These are phyloP conservation scores for Dermochelys coriacea DNA, from an alignment of 2,797 vertebrate genomes.

Conservation along the genomic window DNA sequence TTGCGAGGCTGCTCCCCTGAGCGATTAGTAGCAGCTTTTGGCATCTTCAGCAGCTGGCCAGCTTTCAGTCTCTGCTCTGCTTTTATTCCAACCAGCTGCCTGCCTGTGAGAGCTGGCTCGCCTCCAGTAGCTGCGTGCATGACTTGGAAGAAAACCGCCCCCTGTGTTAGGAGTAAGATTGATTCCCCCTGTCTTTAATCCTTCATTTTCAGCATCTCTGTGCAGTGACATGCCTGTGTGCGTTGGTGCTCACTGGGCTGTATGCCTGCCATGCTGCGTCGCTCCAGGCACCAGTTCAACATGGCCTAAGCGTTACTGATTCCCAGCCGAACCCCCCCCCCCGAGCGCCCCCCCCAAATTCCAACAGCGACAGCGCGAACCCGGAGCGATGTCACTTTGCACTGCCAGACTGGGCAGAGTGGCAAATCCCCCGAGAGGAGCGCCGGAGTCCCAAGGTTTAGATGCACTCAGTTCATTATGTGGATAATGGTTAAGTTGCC, in stretches of 20 bases:
- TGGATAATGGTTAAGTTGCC: constrained; percentile 19
- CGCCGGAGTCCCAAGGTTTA: neutral
- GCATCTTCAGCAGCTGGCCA: constrained; percentile 16
- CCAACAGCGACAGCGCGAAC: neutral
- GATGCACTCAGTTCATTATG: neutral
- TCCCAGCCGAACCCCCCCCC: constrained; percentile 13
- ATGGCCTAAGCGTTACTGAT: neutral
- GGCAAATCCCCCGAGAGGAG: neutral
- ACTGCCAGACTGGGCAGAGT: constrained; percentile 17
- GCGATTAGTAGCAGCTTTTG: constrained; percentile 20
- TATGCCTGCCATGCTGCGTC: neutral
- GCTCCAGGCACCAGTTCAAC: constrained; percentile 29
- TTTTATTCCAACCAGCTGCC: constrained; percentile 38
- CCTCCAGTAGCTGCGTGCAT: constrained; percentile 20
- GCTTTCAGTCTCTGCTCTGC: constrained; percentile 27
- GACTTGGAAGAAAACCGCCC: constrained; percentile 43
- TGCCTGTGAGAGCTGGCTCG: constrained; percentile 5
- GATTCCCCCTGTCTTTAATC: constrained; percentile 64
- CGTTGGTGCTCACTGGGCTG: constrained; percentile 38
- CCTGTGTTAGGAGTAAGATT: constrained; percentile 55
- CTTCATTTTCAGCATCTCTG: constrained; percentile 40
- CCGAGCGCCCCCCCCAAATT: neutral
- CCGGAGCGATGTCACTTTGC: neutral
- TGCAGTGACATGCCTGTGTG: neutral
- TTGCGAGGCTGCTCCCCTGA: neutral